Evolutionary conservation across 2,797 vertebrate genomes (phyloP), one percentile per base, ranked within the genome.

Genomic region (Percopsis omiscomaycus): DNA sequence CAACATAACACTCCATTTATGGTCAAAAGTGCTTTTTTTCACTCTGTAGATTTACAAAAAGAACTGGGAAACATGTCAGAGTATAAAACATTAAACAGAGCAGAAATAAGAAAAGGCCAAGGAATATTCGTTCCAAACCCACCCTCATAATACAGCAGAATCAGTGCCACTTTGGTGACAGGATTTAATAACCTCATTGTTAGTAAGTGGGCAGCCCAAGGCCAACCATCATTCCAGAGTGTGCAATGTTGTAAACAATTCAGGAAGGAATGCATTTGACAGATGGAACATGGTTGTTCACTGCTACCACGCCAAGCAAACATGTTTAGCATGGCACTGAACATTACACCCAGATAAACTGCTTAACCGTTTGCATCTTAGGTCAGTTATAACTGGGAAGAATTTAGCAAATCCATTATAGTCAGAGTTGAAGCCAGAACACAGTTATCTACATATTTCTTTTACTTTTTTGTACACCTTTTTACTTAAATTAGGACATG

Each of bases 51-150:
- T 60, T 67, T 80, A 83, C 75, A 60, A 61, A 89, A 85, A 32
- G 75, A 80, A 80, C 71, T 53, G 58, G 51, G 60, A 75, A 84
- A 77, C 66, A 71, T 9, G 15, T 75, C 57, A 64, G 67, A 84
- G 64, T 83, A 89, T 55, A 77, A 90, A 89, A 86, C 79, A 82
- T 86, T 77, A 65, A 71, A 78, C 42, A 66, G 53, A 59, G 57
- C 10, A 75, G 48, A 60, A 14, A 69, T 64, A 64, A 32, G 66
- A 81, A 80, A 84, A 83, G 66, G 78, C 68, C 15, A 5, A 64
- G 49, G 62, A 79, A 77, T 70, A 60, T 73, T 50, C 68, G 68
- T 56, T 75, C 53, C 64, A 69, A 51, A 46, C 37, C 59, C 67
- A 54, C 2, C 63, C 44, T 59, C 46, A 37, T 63, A 71, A 28